Base-by-base conservation (phyloP, 2,888 invertebrate species). In the Megaustenia siamemsis region DNA sequence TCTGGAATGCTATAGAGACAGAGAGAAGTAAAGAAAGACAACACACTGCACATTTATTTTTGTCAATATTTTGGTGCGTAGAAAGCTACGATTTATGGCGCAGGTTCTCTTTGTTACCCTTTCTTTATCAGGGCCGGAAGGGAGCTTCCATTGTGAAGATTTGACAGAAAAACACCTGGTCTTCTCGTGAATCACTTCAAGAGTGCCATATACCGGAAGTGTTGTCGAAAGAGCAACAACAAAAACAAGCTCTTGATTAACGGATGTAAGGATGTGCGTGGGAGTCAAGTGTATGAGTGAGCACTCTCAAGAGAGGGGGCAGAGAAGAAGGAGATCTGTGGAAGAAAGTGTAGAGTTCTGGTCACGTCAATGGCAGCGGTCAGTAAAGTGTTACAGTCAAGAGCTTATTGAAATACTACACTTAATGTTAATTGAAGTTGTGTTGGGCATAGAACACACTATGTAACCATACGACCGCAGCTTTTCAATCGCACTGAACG, bases 221-320 rank as follows among this genome's bases (percentile, higher is more conserved):
- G 49, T 28, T 35, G 5, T 71, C 8, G n/a, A 28, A 43, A 71
- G 28, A 8, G 71, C 43, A 71, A 43, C 43, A n/a, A 24, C 12
- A 71, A 71, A 43, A 71, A n/a, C 32, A 49, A 1, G 49, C 49
- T 49, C 73, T 73, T 73, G 45, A n/a, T 28, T 21, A 73, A 21
- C 49, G 73, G 73, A 73, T 49, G 73, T 49, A n/a, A 49, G 45
- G 73, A 45, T 21, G 32, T 49, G 73, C 49, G 73, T 73, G 73
- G 73, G 73, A 73, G 73, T 73, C 28, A 71, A 71, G 71, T 71
- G 35, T 69, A 21, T 21, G 69, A 69, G 69, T 3, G 24, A 40
- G 63, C 28, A 32, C 63, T 63, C 32, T 40, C 8, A 40, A 69
- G 40, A 69, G 40, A 40, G 21, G 21, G 35, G 5, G 24, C n/a